Percentiles rank a stretch among this genome's conserved stretches.
Evolutionary conservation across 2,888 invertebrate genomes (phyloP).

Genomic region (Chromoteleia sp.): DNA sequence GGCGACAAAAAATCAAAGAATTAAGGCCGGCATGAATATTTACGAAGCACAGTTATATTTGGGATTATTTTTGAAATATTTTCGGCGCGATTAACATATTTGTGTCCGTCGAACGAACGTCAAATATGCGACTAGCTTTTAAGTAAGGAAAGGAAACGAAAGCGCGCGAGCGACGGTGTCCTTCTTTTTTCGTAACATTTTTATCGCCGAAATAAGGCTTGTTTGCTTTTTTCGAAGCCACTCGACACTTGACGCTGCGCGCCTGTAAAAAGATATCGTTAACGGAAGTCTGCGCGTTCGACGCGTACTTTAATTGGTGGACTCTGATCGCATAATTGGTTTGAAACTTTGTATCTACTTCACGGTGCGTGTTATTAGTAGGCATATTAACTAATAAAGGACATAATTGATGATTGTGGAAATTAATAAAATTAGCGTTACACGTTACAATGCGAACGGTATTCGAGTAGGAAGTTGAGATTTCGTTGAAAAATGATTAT

Average conservation of each 20-base stretch:
- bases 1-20: conserved; percentile 11
- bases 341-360: background rate
- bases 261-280: no score
- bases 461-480: conserved; percentile 16
- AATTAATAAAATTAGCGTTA: conserved; percentile 27
- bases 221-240: no score
- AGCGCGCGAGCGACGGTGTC: background rate
- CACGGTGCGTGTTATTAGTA: background rate
- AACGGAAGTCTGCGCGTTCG: background rate
- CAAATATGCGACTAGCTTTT: background rate
- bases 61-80: conserved; percentile 7
- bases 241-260: no score
- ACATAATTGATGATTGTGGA: conserved; percentile 23
- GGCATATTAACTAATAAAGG: background rate
- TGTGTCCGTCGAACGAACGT: background rate
- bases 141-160: background rate
- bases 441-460: background rate
- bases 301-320: conserved; percentile 10
- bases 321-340: conserved; percentile 10
- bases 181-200: background rate
- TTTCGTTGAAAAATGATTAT: conserved; percentile 25
- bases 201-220: no score
- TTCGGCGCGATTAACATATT: conserved; percentile 19
- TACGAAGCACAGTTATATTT: conserved; percentile 4
- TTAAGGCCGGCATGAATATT: conserved; percentile 48